Evolutionary conservation across 2,113 vertebrate genomes (phyloP).

Genomic region (Candoia aspera): DNA sequence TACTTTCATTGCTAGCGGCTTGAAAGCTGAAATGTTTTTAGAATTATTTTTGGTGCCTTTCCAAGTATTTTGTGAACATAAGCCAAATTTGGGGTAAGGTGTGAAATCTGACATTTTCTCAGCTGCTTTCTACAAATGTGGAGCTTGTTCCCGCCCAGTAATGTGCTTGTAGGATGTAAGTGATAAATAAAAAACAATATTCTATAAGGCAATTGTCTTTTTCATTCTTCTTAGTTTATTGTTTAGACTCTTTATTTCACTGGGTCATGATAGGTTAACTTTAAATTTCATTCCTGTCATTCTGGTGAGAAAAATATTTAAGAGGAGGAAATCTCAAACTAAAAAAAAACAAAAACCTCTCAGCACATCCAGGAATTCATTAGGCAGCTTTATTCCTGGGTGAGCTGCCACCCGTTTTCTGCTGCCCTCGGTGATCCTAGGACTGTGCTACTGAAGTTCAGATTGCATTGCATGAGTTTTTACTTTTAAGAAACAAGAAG

Average conservation of each 20-base stretch:
- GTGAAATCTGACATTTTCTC: conserved; percentile 5
- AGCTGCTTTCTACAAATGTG: conserved; percentile 15
- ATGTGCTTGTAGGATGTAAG: conserved; percentile 5
- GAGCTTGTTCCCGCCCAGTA: neutral
- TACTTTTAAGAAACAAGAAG: neutral
- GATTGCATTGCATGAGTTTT: neutral
- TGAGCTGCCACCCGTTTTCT: neutral
- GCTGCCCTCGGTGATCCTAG: neutral
- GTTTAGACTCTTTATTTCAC: neutral
- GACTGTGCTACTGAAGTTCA: neutral
- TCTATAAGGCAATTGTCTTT: conserved; percentile 13
- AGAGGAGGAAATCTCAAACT: neutral
- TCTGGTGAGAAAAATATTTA: neutral
- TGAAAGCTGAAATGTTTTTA: conserved; percentile 15
- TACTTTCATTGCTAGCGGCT: neutral
- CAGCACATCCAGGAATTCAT: neutral
- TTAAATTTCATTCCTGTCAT: neutral
- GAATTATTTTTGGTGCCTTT: conserved; percentile 14
- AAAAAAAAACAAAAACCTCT: neutral
- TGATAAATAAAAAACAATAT: conserved; percentile 39
- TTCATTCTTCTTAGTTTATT: neutral
- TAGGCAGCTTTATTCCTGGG: neutral
- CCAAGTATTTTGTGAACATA: neutral
- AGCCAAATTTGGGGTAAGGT: neutral
- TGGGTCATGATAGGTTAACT: neutral